Conservation (phyloP, 2,113 vertebrate species). For the Oryzias celebensis region DNA sequence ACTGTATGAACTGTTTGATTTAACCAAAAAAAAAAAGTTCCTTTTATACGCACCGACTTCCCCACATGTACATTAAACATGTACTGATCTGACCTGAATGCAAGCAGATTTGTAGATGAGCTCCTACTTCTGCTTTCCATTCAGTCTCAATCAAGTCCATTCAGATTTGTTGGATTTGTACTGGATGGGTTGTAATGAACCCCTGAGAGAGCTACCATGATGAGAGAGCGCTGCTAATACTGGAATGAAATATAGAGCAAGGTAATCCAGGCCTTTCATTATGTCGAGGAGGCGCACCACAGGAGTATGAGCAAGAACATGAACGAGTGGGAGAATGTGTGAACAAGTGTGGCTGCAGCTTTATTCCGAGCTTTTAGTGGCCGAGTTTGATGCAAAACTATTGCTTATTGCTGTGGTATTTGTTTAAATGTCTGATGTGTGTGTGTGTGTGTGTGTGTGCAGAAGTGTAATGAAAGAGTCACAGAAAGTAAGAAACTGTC, state of each 20-base stretch:
- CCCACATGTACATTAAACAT: neutral
- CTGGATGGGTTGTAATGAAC: constrained; percentile 61
- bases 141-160: constrained; percentile 40
- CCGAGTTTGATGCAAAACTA: constrained; percentile 3
- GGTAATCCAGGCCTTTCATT: constrained; percentile 55
- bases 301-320: constrained; percentile 31
- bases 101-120: constrained; percentile 34
- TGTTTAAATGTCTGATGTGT: constrained; percentile 1
- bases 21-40: constrained; percentile 4
- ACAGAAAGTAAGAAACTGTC: neutral
- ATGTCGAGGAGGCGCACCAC: constrained; percentile 28
- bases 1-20: constrained; percentile 15
- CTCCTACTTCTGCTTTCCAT: constrained; percentile 19
- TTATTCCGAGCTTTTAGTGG: constrained; percentile 20
- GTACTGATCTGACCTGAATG: constrained; percentile 24
- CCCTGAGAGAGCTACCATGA: constrained; percentile 52
- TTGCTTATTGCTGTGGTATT: neutral
- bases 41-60: constrained; percentile 14
- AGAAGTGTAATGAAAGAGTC: neutral
- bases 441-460: neutral
- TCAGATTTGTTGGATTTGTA: constrained; percentile 53
- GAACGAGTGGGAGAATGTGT: constrained; percentile 33
- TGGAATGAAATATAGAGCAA: constrained; percentile 67
- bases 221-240: constrained; percentile 29
- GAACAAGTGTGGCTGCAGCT: constrained; percentile 41